Evolutionary conservation across 2,888 invertebrate species (phyloP), one percentile per base, ranked within the genome.

Genomic region (Podabrus alpinus): DNA sequence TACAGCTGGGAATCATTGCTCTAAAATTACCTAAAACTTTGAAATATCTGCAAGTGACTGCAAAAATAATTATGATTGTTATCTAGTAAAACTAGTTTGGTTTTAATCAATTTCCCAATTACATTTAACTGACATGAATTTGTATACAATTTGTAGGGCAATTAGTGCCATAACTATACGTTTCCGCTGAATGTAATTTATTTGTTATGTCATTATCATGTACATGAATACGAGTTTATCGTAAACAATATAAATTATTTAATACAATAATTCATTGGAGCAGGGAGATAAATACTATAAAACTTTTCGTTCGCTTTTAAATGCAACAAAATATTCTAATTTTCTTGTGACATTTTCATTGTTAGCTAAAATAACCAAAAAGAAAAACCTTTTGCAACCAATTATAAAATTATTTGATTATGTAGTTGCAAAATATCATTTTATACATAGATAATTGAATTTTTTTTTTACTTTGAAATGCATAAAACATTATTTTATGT

Each of bases 1-100:
- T n/a, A 66, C 73, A 73, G 71, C 68, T 73, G 71, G 69, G 68
- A 76, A 73, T 71, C 45, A 45, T 17, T 67, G 75, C 72, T 69
- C 66, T 74, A 61, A 69, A 74, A 74, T 74, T 74, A 74, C 70
- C 17, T 62, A 29, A 29, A 29, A 29, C 29, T 29, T n/a, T 45
- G n/a, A 45, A 45, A 45, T 45, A 45, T 45, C 45, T 45, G 45
- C 45, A 45, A 45, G 7, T 45, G 45, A 45, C 45, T 45, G 45
- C 45, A 45, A 45, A 45, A 45, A 45, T 45, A 45, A 45, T 45
- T 45, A 45, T 45, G 45, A 45, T 45, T 45, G 45, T 45, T 45
- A 45, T 45, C 45, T 45, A 45, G 45, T 45, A 45, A 45, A 45
- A 45, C 45, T 45, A 45, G 45, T 45, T 45, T 45, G 45, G 45